Conservation (phyloP, 2,888 invertebrate species). For the Acanthoscelides obtectus region DNA sequence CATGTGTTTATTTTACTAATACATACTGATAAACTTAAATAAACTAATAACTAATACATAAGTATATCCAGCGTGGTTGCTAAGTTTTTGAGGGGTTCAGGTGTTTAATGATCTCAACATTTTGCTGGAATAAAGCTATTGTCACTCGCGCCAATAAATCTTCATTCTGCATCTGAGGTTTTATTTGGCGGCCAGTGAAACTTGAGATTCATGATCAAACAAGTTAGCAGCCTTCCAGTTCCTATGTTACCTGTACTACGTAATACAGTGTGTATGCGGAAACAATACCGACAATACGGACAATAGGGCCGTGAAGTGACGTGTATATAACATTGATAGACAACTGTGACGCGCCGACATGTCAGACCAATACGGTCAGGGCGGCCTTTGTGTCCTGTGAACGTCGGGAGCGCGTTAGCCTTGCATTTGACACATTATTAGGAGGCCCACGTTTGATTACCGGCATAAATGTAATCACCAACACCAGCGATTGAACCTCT, state of each 20-base stretch:
- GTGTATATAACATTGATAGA: constrained; percentile 34
- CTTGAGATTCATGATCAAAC: no score
- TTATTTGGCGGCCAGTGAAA: no score
- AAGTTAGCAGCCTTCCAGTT: no score
- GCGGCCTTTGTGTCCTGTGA: constrained; percentile 30
- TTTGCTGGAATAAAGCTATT: no score
- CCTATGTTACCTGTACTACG: constrained; percentile 3
- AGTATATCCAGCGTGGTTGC: no score
- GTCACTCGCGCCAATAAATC: no score
- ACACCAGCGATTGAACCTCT: background rate
- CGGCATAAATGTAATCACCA: background rate
- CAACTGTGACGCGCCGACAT: constrained; percentile 37
- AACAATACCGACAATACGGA: constrained; percentile 26
- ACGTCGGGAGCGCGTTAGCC: constrained; percentile 35
- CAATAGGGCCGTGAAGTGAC: constrained; percentile 37
- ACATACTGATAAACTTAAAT: no score
- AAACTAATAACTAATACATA: no score
- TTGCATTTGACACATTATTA: constrained; percentile 40
- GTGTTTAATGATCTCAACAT: no score
- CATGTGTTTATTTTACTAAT: no score
- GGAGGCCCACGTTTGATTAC: constrained; percentile 4
- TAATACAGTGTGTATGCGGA: constrained; percentile 12
- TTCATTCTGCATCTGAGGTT: no score
- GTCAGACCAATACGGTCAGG: constrained; percentile 30
- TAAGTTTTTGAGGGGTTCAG: no score